Evolutionary conservation across 2,797 vertebrate species (phyloP).

Genomic region (Nyctalus aviator): DNA sequence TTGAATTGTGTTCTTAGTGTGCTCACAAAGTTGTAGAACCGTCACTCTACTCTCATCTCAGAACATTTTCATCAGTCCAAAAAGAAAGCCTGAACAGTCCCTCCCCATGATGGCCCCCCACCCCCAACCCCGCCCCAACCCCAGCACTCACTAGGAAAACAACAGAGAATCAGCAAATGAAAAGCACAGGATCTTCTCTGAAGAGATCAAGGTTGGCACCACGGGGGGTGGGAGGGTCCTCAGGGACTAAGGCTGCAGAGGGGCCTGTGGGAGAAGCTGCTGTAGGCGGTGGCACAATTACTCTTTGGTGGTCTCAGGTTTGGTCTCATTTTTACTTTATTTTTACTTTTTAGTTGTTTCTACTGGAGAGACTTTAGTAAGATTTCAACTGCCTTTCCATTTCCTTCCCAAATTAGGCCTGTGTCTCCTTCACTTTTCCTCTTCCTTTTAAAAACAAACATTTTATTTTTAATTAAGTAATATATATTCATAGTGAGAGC

Average conservation of each 20-base stretch:
- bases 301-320: neutral
- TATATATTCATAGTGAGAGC: neutral
- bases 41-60: neutral
- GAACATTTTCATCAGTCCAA: neutral
- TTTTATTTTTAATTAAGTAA: neutral
- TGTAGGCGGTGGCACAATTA: neutral
- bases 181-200: neutral
- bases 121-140: fast-evolving
- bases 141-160: neutral
- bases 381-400: neutral
- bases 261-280: neutral
- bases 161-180: neutral
- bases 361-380: neutral
- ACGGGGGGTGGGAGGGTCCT: neutral
- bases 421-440: neutral
- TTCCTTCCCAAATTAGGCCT: neutral
- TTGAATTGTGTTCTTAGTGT: neutral
- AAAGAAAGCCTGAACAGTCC: neutral
- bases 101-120: neutral
- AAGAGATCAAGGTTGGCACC: neutral
- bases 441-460: neutral
- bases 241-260: neutral
- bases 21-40: neutral
- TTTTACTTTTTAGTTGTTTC: neutral
- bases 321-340: neutral